Evolutionary conservation across 2,797 vertebrate species (phyloP).

Genomic region (Pyrocephalus nanus): DNA sequence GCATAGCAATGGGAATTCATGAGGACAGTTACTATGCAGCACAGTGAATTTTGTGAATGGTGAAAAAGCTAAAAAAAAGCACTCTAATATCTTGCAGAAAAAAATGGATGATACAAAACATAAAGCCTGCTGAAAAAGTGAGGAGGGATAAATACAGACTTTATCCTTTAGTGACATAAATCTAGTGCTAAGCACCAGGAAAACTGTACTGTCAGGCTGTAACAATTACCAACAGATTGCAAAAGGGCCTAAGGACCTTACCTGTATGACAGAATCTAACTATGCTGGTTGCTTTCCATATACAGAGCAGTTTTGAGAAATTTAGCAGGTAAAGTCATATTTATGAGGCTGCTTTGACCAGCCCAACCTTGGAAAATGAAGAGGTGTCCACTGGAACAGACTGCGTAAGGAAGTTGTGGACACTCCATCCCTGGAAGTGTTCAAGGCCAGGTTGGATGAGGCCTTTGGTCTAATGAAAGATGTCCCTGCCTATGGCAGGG

Average conservation of each 20-base stretch:
- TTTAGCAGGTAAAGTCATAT: not conserved
- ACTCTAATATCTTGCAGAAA: not conserved
- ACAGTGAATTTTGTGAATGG: not conserved
- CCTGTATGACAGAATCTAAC: not conserved
- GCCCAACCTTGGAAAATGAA: not conserved
- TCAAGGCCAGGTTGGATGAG: not conserved
- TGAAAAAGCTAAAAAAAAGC: not conserved
- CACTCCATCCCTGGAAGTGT: not conserved
- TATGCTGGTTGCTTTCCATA: not conserved
- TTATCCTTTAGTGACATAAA: not conserved
- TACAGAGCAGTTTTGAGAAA: not conserved
- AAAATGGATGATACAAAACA: not conserved
- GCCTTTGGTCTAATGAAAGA: not conserved
- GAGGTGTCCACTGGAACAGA: not conserved
- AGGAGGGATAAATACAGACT: not conserved
- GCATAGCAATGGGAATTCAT: constrained; percentile 31
- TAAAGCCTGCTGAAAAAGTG: not conserved
- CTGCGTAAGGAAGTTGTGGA: not conserved
- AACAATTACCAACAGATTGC: not conserved
- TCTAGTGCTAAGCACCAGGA: not conserved
- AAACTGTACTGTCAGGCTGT: not conserved
- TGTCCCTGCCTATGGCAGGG: not conserved
- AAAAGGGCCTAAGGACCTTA: not conserved
- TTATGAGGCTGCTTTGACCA: not conserved
- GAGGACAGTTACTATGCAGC: not conserved